These are phyloP conservation scores for Bolinopsis microptera DNA, from an alignment of 37 sponge, comb jelly and placozoan species.

Conservation along the genomic window DNA sequence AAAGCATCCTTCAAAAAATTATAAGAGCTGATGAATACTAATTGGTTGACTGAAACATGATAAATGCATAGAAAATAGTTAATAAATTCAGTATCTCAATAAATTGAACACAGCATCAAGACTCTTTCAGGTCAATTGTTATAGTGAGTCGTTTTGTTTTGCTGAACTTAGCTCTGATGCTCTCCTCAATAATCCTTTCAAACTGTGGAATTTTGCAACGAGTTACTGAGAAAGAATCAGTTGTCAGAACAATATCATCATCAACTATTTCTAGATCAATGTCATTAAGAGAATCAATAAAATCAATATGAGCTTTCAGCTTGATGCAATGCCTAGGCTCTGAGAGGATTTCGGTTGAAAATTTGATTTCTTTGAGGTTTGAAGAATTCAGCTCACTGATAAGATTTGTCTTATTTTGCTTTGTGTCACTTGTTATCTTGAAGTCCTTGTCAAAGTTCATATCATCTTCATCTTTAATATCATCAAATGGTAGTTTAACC, in stretches of 20 bases:
- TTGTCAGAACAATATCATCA: conserved; percentile 1
- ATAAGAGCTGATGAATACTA: no score
- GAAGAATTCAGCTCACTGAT: conserved; percentile 1
- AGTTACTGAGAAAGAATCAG: not conserved
- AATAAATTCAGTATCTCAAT: not conserved
- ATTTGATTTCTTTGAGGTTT: not conserved
- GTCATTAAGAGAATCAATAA: conserved; percentile 28
- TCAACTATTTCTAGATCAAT: conserved; percentile 41
- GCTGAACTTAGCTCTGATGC: conserved; percentile 24
- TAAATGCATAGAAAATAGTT: no score
- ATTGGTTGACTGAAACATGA: no score
- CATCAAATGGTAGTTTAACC: not conserved
- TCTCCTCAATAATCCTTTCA: conserved; percentile 20
- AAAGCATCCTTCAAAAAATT: no score
- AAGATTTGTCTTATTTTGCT: not conserved
- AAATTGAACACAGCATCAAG: not conserved
- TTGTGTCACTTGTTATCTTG: not conserved
- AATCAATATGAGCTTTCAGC: conserved; percentile 34
- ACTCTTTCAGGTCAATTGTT: conserved; percentile 32
- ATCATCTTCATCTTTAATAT: not conserved
- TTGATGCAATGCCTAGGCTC: conserved; percentile 7
- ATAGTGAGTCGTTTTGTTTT: conserved; percentile 47
- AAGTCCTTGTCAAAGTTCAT: not conserved
- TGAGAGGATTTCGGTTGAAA: not conserved
- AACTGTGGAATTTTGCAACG: conserved; percentile 4